Base-by-base conservation (phyloP, 1,140 invertebrate genomes). In the Dryas iulia region DNA sequence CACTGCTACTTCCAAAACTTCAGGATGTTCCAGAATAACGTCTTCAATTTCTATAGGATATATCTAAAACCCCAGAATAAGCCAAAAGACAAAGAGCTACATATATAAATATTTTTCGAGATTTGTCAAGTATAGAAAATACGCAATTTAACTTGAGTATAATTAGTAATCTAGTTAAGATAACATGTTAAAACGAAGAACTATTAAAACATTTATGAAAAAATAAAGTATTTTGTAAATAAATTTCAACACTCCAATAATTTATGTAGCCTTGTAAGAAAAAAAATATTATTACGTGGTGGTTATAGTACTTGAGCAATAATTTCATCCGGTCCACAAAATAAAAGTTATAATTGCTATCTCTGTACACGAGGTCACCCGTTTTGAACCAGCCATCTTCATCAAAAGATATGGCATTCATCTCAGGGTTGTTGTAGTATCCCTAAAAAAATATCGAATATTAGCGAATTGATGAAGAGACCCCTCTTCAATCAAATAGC, bases 221-320 rank as follows among this genome's bases (percentile, higher is more conserved):
- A n/a, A n/a, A n/a, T n/a, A n/a, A n/a, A n/a, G n/a, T n/a, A n/a
- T n/a, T n/a, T n/a, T n/a, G n/a, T n/a, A n/a, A n/a, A n/a, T n/a
- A n/a, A n/a, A n/a, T n/a, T 95, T 94, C 12, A 14, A 39, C 6
- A 39, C 33, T 39, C 6, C n/a, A n/a, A n/a, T n/a, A n/a, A n/a
- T n/a, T n/a, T n/a, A n/a, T n/a, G n/a, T n/a, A n/a, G n/a, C n/a
- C n/a, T n/a, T n/a, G n/a, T n/a, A n/a, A n/a, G n/a, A n/a, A 18
- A 47, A 1, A 18, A 21, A 21, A 39, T 14, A 3, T 2, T 28
- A 28, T 47, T 21, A 47, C 39, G 3, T 18, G 39, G n/a, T 47
- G 18, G 21, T 47, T 47, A 21, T 47, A 18, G 8, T 47, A 47
- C 10, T 47, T 47, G 21, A 47, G 18, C n/a, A 47, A 47, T 1